These are phyloP conservation scores for Hippocampus zosterae DNA, from an alignment of 2,113 vertebrate species.

Conservation along the genomic window DNA sequence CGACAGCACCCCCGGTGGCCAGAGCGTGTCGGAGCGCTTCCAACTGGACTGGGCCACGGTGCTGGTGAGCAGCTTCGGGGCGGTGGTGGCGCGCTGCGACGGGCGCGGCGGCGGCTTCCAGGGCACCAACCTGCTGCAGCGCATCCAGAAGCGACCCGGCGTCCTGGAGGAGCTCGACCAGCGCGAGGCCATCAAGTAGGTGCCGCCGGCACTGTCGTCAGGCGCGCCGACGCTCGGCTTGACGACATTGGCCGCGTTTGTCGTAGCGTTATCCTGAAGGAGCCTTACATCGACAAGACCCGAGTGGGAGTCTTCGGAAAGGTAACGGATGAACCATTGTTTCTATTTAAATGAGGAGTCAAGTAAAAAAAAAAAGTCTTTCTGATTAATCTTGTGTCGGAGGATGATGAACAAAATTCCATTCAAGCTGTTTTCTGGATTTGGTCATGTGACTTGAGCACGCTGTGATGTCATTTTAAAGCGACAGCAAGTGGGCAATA, in stretches of 20 bases:
- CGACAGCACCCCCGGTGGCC: conserved; percentile 84
- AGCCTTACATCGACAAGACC: conserved; percentile 81
- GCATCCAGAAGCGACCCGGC: conserved; percentile 82
- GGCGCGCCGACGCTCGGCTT: no score
- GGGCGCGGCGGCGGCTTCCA: conserved; percentile 90
- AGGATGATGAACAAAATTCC: no score
- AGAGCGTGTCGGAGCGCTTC: conserved; percentile 85
- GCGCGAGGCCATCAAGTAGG: conserved; percentile 80
- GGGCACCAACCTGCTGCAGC: conserved; percentile 87
- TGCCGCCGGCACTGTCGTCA: no score
- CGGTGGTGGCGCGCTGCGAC: conserved; percentile 82
- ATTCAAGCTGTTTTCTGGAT: no score
- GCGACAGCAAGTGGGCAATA: no score
- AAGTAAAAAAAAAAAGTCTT: no score
- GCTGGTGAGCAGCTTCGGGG: conserved; percentile 86
- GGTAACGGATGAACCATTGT: conserved; percentile 66
- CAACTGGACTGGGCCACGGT: conserved; percentile 84
- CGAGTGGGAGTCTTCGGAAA: conserved; percentile 89
- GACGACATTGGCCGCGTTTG: background rate
- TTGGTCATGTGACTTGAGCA: no score
- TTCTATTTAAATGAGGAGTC: no score
- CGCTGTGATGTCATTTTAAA: no score
- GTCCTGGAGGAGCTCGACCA: conserved; percentile 85
- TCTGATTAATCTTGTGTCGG: no score
- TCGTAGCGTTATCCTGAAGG: conserved; percentile 78